Evolutionary conservation across 2,797 vertebrate species (phyloP), one percentile per base, ranked within the genome.

Genomic region (Amblyopsis hoosieri): DNA sequence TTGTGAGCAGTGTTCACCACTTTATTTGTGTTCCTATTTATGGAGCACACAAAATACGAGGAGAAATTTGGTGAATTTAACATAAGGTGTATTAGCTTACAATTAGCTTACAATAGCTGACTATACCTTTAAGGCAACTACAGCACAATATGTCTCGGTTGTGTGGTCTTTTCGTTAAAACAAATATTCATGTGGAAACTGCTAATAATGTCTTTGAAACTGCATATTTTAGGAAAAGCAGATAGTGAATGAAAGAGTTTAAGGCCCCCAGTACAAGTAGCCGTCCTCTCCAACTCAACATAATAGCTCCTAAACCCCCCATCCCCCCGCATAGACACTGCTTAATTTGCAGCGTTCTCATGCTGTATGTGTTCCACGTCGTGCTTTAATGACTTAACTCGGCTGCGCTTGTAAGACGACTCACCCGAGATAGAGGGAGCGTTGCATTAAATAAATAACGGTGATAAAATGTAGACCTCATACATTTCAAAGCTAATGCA

Each of bases 401-500:
- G 91, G 79, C 90, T 70, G 76, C 90, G 89, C 92, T 94, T 95
- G 90, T 92, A 90, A 91, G 91, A 90, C 89, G 94, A 92, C 83
- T 94, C 92, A 86, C 90, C 81, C 5, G 33, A 37, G 33, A 37
- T 6, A 37, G 52, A 29, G 52, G 51, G 54, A 76, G 79, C 75
- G 87, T 91, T 79, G 84, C 91, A 92, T 95, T 96, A 95, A 96
- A 97, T 97, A 97, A 97, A 96, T 95, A 96, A 95, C 92, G 94
- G 89, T 94, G 91, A 94, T 95, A 97, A 96, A 95, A 96, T 95
- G 93, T 95, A 91, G 93, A 91, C 91, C 94, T 94, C 91, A 90
- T 94, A 87, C 94, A 94, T 97, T 96, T 96, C 94, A 95, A 95
- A 97, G 94, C 91, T 95, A 96, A 96, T 96, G 91, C 91, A 89